Evolutionary conservation across 2,113 vertebrate genomes (phyloP), one percentile per base, ranked within the genome.

Genomic region (Aleadryas rufinucha): DNA sequence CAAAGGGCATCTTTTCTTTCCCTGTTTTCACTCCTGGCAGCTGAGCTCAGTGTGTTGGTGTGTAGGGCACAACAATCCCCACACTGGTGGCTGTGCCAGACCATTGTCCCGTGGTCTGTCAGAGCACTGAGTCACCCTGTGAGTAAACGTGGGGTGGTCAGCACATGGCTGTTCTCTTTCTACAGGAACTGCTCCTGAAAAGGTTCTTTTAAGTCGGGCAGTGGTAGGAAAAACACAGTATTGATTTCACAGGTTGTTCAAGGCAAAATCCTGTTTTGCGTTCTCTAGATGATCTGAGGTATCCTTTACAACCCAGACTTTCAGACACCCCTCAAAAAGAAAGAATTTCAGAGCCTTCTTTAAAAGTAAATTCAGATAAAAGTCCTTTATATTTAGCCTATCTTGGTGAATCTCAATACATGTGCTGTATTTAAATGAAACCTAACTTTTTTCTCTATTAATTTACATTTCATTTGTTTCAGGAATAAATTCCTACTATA

Each of bases 161-260:
- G 44, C 9, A 5, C 27, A 23, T 45, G 22, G 59, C 61, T 79
- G 35, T 6, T 50, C 72, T 52, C 50, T 21, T 85, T 26, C 87
- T 56, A 8, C 30, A 64, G 45, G 37, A 60, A n/a, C 44, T 68
- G 56, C 44, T 70, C 39, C 76, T 81, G 76, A 78, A 84, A 95
- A 92, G 13, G 12, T 7, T 50, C 78, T 45, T 86, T 20, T 52
- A 81, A 47, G 28, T 80, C 9, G 3, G 88, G 63, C 50, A 33
- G 24, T 57, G 71, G 44, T 63, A 91, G 74, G 53, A 77, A 94
- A 94, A 97, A 41, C 52, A 88, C 52, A 31, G 76, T 77, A 86
- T 94, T 97, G 82, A 96, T 97, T 97, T 97, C 9, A 10, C 44
- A 83, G 77, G 74, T 83, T 93, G 70, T 77, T 89, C 84, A 52